phyloP scores from a whole-genome alignment of 2,888 invertebrate species.

The Aplocera efformata region DNA sequence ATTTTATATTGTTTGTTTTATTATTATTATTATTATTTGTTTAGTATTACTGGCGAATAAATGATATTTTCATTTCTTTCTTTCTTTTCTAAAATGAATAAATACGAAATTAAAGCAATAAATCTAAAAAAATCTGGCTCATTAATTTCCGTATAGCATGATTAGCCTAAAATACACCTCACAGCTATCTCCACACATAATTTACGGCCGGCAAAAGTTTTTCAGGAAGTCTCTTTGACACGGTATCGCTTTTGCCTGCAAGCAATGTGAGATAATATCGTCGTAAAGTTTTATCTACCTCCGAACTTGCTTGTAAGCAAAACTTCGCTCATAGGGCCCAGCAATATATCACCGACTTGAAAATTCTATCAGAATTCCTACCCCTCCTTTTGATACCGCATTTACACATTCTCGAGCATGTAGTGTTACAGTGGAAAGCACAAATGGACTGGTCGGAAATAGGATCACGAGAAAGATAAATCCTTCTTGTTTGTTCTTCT shows the following conservation, averaged over 20 bases:
- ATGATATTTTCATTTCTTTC: no score
- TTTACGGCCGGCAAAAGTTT: slow-evolving; percentile 8
- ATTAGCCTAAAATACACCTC: no score
- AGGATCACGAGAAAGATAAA: no score
- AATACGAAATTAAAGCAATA: no score
- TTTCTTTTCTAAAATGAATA: no score
- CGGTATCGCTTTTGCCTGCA: slow-evolving; percentile 10
- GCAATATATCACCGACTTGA: slow-evolving; percentile 32
- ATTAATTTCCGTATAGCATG: no score
- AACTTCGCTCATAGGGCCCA: slow-evolving; percentile 26
- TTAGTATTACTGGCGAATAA: no score
- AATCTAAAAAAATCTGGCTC: no score
- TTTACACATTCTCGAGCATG: slow-evolving; percentile 3
- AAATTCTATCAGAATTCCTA: slow-evolving; percentile 32
- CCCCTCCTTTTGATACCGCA: slow-evolving; percentile 17
- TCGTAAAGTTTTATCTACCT: slow-evolving; percentile 21
- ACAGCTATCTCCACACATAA: slow-evolving; percentile 5
- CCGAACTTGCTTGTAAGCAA: slow-evolving; percentile 26
- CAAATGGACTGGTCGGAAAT: no score
- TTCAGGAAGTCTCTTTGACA: slow-evolving; percentile 6
- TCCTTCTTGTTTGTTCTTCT: no score
- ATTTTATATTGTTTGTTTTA: no score
- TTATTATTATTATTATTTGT: no score
- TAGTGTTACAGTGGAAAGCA: slow-evolving; percentile 14
- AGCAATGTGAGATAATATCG: slow-evolving; percentile 18